phyloP scores from a whole-genome alignment of 2,113 vertebrate species.

The Brachypteracias leptosomus region DNA sequence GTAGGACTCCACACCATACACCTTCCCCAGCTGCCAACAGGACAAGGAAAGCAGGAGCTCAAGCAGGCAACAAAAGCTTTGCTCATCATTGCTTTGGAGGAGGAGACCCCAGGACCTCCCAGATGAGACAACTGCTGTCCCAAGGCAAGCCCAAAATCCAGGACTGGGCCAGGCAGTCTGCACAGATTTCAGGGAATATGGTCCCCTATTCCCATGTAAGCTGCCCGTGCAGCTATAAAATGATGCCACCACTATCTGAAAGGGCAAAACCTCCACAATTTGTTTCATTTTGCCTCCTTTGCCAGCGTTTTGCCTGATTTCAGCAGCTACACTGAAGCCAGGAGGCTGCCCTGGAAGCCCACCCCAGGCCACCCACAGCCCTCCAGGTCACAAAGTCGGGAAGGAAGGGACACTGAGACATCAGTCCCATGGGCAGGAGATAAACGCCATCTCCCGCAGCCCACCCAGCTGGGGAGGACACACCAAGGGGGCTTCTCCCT shows the following conservation, averaged over 20 bases:
- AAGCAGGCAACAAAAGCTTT: neutral
- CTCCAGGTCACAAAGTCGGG: neutral
- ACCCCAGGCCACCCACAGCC: neutral
- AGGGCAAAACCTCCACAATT: too few species aligned
- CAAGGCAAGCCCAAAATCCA: neutral
- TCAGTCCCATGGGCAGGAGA: neutral
- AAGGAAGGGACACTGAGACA: fast-evolving
- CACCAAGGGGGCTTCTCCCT: neutral
- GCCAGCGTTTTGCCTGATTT: neutral
- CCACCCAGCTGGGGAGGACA: neutral
- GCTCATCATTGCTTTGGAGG: neutral
- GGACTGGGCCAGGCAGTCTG: fast-evolving
- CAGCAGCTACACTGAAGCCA: neutral
- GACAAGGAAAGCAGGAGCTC: neutral
- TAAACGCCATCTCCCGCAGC: neutral
- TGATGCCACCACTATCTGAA: fast-evolving
- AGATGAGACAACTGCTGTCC: neutral
- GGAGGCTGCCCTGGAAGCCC: neutral
- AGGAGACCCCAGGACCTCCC: neutral
- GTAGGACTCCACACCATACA: conserved; percentile 91
- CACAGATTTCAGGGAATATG: neutral
- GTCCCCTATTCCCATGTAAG: fast-evolving
- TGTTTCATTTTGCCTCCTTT: neutral
- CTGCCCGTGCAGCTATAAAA: neutral
- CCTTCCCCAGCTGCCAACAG: conserved; percentile 86